Percentiles rank a stretch among this genome's conserved stretches.
Evolutionary conservation across 2,888 invertebrate genomes (phyloP).

Genomic region (Chloromyia formosa): DNA sequence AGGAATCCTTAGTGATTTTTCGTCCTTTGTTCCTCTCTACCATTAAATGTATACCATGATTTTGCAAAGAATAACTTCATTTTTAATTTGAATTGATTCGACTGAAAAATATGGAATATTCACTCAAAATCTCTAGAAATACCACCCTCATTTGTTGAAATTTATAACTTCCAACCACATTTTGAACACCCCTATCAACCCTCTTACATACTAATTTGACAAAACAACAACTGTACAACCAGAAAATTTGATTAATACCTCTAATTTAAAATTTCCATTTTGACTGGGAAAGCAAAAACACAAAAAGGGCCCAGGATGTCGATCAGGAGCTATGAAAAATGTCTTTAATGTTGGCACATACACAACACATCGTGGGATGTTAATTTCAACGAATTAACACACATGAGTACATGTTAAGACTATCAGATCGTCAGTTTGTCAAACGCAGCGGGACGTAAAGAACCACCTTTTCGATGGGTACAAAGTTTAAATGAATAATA

Average conservation of each 20-base stretch:
- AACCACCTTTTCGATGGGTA: constrained; percentile 42
- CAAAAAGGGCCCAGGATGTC: neutral
- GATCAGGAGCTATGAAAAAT: constrained; percentile 44
- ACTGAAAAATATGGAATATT: too few species aligned
- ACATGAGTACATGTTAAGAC: constrained; percentile 37
- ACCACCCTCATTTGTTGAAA: too few species aligned
- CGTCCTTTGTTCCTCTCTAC: too few species aligned
- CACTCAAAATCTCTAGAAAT: too few species aligned
- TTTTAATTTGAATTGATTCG: too few species aligned
- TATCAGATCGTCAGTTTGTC: constrained; percentile 55
- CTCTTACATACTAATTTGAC: too few species aligned
- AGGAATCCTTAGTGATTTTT: too few species aligned
- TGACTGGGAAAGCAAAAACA: neutral
- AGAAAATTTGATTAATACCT: constrained; percentile 31
- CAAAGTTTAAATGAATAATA: neutral
- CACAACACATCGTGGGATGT: constrained; percentile 51
- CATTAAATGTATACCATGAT: too few species aligned
- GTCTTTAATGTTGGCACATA: constrained; percentile 44
- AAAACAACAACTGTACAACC: too few species aligned
- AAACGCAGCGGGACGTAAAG: constrained; percentile 53
- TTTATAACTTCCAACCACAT: too few species aligned
- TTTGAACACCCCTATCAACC: too few species aligned
- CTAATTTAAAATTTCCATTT: constrained; percentile 25
- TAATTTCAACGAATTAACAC: constrained; percentile 54
- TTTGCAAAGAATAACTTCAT: too few species aligned